Conservation (phyloP, 2,888 invertebrate species). For the Protonemura montana region DNA sequence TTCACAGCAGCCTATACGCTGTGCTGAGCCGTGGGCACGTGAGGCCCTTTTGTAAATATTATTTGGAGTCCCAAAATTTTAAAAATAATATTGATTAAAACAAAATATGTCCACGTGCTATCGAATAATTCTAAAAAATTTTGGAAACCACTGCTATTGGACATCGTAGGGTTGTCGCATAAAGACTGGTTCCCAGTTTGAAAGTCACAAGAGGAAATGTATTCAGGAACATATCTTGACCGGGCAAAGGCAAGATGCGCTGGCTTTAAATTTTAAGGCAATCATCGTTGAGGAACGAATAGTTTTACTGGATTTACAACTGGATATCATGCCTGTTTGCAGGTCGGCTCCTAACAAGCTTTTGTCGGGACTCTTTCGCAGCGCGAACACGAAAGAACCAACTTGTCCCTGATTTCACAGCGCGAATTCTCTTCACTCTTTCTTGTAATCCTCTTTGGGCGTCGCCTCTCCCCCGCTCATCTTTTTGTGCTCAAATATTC, state of each 20-base stretch:
- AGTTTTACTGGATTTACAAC: neutral
- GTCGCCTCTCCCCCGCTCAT: neutral
- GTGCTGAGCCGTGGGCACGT: too few species aligned
- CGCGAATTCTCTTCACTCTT: neutral
- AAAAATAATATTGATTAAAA: too few species aligned
- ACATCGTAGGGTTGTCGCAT: too few species aligned
- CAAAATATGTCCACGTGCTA: too few species aligned
- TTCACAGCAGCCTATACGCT: too few species aligned
- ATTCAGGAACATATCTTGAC: too few species aligned
- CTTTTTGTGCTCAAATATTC: neutral
- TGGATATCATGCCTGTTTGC: neutral
- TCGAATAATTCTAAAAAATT: too few species aligned
- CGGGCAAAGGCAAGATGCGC: neutral
- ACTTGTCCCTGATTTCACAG: neutral
- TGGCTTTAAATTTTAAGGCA: neutral
- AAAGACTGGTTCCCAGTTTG: too few species aligned
- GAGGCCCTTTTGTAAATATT: too few species aligned
- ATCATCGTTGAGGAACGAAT: neutral
- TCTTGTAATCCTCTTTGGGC: neutral
- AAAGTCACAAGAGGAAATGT: too few species aligned
- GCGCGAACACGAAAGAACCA: neutral
- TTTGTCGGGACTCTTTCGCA: neutral
- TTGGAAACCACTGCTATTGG: too few species aligned
- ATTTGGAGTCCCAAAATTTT: too few species aligned
- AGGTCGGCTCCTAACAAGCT: neutral